Base-by-base conservation (phyloP, 2,888 invertebrate species). In the Lordiphosa fenestrarum region DNA sequence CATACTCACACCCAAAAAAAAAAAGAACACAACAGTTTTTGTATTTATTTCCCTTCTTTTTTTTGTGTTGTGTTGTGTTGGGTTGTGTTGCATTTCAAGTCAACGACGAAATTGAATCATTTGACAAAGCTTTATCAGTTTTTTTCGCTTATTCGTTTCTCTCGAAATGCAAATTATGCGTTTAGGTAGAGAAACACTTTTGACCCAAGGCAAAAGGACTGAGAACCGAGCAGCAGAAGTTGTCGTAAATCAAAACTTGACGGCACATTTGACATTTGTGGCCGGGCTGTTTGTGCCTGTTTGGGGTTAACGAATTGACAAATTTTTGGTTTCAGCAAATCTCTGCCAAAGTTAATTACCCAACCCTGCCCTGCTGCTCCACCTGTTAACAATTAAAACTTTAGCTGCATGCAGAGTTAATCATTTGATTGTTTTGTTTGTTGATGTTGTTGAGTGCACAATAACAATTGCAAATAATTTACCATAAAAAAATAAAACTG, bases 91-190 rank as follows among this genome's bases (percentile, higher is more conserved):
- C 82, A 82, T 73, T 78, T 71, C 47, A 64, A 69, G 81, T 70
- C 74, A 65, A 73, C 60, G 66, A 39, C 49, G 75, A 84, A 80
- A 80, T 84, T 84, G 85, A 80, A 84, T 80, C 85, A 80, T 84
- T 82, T 77, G 84, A 72, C 82, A 77, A 81, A 72, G 71, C 67
- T 58, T 73, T 73, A 73, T 73, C 75, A 73, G 71, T 71, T 67
- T 41, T 25, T 49, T 9, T 38, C 13, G 21, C 12, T 13, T 37
- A 19, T 25, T 21, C 15, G 15, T 33, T 73, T 71, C 54, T 21
- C 46, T 41, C 38, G 67, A 80, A 83, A 70, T 67, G 82, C 73
- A 76, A 76, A 75, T 82, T 70, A 73, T 82, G 82, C 78, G 82
- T 70, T 75, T 82, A 74, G 82, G 67, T 70, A 71, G 57, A 19